These are phyloP conservation scores for Steinernema feltiae DNA, from an alignment of 1,140 invertebrate species.

Conservation along the genomic window DNA sequence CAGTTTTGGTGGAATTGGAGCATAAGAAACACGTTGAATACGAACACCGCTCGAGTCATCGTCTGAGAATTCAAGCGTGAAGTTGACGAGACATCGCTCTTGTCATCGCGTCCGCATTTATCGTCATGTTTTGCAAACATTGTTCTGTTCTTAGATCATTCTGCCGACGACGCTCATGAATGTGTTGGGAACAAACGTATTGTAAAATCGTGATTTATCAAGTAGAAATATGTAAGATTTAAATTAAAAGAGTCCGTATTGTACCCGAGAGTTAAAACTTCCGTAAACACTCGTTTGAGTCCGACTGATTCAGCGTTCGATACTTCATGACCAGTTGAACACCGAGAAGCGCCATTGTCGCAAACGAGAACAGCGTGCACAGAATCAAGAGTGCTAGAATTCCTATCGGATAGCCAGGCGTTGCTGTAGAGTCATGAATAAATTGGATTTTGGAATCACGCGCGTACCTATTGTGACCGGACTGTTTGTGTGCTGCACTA, in stretches of 20 bases:
- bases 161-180: no score
- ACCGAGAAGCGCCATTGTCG: background rate
- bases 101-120: no score
- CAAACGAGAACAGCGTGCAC: background rate
- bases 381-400: background rate
- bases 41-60: no score
- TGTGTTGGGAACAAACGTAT: no score
- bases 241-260: no score
- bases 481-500: background rate
- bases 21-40: no score
- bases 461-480: background rate
- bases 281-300: background rate
- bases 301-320: background rate
- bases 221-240: no score
- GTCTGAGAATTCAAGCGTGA: no score
- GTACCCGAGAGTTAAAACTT: constrained; percentile 1
- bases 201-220: background rate
- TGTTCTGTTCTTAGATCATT: no score
- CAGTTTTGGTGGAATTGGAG: no score
- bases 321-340: background rate
- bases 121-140: no score
- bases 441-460: background rate
- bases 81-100: no score
- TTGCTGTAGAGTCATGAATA: background rate
- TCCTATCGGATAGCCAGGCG: background rate